Percentiles rank a stretch among this genome's conserved stretches.
Conservation (phyloP, 2,113 vertebrate species). For the Cranoglanis bouderius region DNA sequence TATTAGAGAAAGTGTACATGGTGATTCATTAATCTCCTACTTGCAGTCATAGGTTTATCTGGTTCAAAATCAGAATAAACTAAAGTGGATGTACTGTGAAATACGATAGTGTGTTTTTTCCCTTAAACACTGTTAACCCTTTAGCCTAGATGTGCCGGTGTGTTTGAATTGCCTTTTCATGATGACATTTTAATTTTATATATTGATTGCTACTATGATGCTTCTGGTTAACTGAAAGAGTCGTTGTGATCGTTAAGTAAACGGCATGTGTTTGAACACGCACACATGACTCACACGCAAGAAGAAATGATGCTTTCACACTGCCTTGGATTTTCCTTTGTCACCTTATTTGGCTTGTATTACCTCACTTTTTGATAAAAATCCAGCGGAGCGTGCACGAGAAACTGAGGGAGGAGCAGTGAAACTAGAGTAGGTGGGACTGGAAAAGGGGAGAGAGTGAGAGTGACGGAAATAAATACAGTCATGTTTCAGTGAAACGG, state of each 20-base stretch:
- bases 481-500: slow-evolving; percentile 52
- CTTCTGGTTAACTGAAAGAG: background rate
- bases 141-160: background rate
- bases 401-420: slow-evolving; percentile 36
- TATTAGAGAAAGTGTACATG: background rate
- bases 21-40: background rate
- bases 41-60: background rate
- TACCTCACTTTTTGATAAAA: slow-evolving; percentile 43
- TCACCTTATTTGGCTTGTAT: slow-evolving; percentile 45
- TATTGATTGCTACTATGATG: background rate
- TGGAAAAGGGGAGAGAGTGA: slow-evolving; percentile 25
- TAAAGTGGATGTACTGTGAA: background rate
- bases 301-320: slow-evolving; percentile 39
- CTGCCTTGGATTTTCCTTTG: slow-evolving; percentile 43
- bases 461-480: slow-evolving; percentile 53
- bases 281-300: slow-evolving; percentile 35
- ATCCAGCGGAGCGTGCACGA: slow-evolving; percentile 23
- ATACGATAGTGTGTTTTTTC: background rate
- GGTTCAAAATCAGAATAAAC: background rate
- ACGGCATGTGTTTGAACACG: slow-evolving; percentile 39
- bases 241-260: slow-evolving; percentile 46
- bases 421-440: slow-evolving; percentile 48
- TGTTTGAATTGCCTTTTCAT: background rate
- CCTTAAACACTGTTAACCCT: background rate
- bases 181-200: background rate